Evolutionary conservation across 2,888 invertebrate genomes (phyloP), one percentile per base, ranked within the genome.

Genomic region (Dicranocentrus wangi): DNA sequence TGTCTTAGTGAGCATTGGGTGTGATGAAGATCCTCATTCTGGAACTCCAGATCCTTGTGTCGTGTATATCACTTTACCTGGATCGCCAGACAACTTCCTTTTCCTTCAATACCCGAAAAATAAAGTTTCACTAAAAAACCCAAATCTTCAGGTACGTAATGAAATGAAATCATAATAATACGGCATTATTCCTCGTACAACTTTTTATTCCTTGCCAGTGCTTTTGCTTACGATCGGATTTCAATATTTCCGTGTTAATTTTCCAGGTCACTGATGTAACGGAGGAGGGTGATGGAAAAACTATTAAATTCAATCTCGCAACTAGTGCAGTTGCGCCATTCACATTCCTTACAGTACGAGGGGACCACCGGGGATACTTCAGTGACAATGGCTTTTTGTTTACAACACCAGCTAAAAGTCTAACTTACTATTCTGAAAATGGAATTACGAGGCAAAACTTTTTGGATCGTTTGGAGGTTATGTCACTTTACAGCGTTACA

Each of bases 301-400:
- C 71, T 2, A 88, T 88, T 51, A 85, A 88, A 21, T 87, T 92
- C 15, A 87, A 87, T 32, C 70, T 92, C 13, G 86, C 84, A 61
- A 89, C 91, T 0, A 90, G 92, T 83, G 89, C 90, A 1, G 89
- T 93, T 42, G 91, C 93, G 0, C 89, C 93, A 7, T 94, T 94
- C 88, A 91, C 94, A 0, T 94, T 87, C 84, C 80, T 88, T 0
- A 87, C 93, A 93, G 88, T 94, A 23, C 93, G 93, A 83, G 88
- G 91, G 1, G 87, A 88, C 2, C 66, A 87, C 90, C 51, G 88
- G 87, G 95, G 95, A 0, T 89, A 89, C 78, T 95, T 95, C 88
- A 92, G 92, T 0, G 93, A 94, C 85, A 95, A 96, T 88, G 95
- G 95, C 0, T 93, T 95, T 83, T 82, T 89, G 5, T 87, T 87